Conservation (phyloP, 1,140 invertebrate species). For the Trissolcus basalis region DNA sequence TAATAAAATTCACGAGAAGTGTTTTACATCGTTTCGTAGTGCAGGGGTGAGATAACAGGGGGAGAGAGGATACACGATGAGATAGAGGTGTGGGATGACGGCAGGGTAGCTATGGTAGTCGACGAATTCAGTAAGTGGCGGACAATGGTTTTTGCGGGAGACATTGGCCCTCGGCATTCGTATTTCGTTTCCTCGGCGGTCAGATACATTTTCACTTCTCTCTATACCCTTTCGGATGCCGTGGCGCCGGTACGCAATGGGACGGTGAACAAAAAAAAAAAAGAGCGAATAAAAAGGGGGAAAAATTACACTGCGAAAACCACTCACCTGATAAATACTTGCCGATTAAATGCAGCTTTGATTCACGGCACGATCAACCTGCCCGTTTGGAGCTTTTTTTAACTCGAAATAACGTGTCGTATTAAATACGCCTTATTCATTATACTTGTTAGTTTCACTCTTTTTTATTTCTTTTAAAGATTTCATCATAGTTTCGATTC, state of each 20-base stretch:
- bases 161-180: constrained; percentile 69
- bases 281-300: constrained; percentile 28
- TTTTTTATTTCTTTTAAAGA: constrained; percentile 17
- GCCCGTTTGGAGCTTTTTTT: constrained; percentile 25
- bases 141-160: constrained; percentile 75
- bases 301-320: constrained; percentile 56
- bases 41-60: constrained; percentile 51
- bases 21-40: constrained; percentile 68
- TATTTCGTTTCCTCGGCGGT: constrained; percentile 63
- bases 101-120: constrained; percentile 57
- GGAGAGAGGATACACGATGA: constrained; percentile 9
- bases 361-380: constrained; percentile 52
- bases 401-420: constrained; percentile 27
- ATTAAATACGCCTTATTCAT: constrained; percentile 18
- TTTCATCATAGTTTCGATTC: too few species aligned
- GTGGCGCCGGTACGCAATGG: constrained; percentile 49
- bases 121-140: constrained; percentile 75
- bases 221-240: constrained; percentile 59
- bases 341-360: constrained; percentile 66
- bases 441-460: background rate
- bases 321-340: constrained; percentile 63
- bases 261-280: constrained; percentile 43
- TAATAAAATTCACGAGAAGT: constrained; percentile 74
- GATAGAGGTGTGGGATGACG: constrained; percentile 42
- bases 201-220: constrained; percentile 66